phyloP scores from a whole-genome alignment of 35 echinoderm and acorn worm genomes.

The Hemicentrotus pulcherrimus region DNA sequence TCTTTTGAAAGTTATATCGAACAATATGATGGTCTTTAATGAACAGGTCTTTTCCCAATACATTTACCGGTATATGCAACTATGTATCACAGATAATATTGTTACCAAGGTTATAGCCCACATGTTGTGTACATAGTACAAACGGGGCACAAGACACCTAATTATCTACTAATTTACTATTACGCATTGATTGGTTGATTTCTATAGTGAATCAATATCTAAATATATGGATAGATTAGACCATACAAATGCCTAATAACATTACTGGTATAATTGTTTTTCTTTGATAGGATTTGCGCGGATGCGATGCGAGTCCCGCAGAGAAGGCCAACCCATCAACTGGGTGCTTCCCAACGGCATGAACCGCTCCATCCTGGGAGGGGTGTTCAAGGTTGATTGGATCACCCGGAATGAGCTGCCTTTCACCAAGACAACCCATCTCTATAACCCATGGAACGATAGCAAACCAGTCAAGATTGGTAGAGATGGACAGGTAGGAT shows the following conservation, averaged over 20 bases:
- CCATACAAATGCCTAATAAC: neutral
- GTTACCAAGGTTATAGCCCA: too few species aligned
- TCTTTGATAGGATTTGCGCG: constrained; percentile 79
- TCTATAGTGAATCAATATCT: too few species aligned
- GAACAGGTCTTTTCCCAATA: too few species aligned
- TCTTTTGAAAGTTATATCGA: too few species aligned
- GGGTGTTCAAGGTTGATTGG: constrained; percentile 94
- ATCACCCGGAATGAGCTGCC: constrained; percentile 96
- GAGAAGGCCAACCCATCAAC: constrained; percentile 86
- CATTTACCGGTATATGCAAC: too few species aligned
- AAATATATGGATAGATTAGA: neutral
- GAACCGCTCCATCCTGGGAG: constrained; percentile 81
- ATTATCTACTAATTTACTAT: too few species aligned
- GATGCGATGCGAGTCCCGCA: constrained; percentile 71
- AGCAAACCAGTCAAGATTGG: constrained; percentile 99
- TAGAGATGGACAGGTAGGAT: constrained; percentile 89
- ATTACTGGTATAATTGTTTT: neutral
- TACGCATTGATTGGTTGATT: too few species aligned
- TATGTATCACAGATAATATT: too few species aligned
- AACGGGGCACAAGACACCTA: too few species aligned
- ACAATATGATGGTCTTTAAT: too few species aligned
- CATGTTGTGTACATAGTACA: too few species aligned
- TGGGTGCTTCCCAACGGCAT: constrained; percentile 95
- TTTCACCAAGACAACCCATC: constrained; percentile 78
- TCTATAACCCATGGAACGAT: constrained; percentile 96